Evolutionary conservation across 2,113 vertebrate genomes (phyloP).

Genomic region (Hydropotes inermis): DNA sequence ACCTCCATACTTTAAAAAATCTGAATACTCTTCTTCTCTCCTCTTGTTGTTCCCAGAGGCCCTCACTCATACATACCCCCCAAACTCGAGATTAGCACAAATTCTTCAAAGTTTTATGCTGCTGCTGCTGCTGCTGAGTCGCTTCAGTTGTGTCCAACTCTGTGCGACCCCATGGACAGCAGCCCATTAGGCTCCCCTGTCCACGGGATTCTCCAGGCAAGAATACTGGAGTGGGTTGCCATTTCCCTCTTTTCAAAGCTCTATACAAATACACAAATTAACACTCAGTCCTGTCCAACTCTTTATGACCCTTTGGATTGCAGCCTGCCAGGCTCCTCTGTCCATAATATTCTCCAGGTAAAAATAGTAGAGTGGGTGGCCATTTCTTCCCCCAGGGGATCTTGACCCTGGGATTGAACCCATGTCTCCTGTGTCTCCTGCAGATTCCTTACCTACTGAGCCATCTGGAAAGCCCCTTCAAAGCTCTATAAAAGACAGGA

Average conservation of each 20-base stretch:
- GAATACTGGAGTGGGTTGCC: background rate
- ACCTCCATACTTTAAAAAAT: background rate
- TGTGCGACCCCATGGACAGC: background rate
- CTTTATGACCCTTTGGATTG: background rate
- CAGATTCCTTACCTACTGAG: background rate
- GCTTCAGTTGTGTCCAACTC: fast-evolving
- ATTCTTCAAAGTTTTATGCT: background rate
- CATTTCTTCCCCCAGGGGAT: background rate
- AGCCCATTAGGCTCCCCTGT: background rate
- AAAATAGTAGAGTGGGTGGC: background rate
- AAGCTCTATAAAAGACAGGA: background rate
- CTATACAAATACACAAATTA: background rate
- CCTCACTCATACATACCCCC: background rate
- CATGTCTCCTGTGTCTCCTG: background rate
- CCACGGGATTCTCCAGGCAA: background rate
- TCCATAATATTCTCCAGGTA: background rate
- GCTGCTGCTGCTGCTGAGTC: background rate
- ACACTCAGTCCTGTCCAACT: background rate
- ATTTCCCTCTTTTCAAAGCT: background rate
- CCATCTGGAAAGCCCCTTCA: background rate
- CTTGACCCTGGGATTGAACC: background rate
- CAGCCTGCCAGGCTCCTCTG: background rate
- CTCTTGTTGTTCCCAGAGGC: background rate
- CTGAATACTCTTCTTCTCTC: background rate
- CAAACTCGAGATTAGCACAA: background rate